Percentiles rank a stretch among this genome's conserved stretches.
These are phyloP conservation scores for Myopa tessellatipennis DNA, from an alignment of 2,888 invertebrate species.

Conservation along the genomic window DNA sequence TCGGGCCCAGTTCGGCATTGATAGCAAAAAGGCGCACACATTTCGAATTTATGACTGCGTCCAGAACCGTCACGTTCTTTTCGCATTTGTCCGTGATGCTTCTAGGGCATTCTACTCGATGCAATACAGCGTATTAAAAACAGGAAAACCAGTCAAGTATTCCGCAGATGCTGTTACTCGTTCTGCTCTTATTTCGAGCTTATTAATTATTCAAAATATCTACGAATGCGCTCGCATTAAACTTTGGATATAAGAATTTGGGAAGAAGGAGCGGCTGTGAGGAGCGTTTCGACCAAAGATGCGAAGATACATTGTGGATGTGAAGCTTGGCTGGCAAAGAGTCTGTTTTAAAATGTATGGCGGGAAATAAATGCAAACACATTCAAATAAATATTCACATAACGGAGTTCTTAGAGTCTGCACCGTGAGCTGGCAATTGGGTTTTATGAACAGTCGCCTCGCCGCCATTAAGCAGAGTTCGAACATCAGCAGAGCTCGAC, in stretches of 20 bases:
- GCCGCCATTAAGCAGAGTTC: too few relatives aligned
- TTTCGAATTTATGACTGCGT: conserved; percentile 45
- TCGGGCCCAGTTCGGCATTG: background rate
- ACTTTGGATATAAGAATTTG: background rate
- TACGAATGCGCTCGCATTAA: conserved; percentile 51
- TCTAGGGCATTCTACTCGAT: background rate
- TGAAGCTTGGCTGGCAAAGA: background rate
- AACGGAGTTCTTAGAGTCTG: background rate
- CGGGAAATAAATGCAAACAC: conserved; percentile 23
- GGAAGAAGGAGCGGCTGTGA: background rate
- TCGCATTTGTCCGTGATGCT: conserved; percentile 45
- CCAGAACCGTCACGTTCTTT: conserved; percentile 46
- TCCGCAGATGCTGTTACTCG: background rate
- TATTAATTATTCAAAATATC: conserved; percentile 62
- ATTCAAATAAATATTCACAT: conserved; percentile 9
- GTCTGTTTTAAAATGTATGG: conserved; percentile 4
- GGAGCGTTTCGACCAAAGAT: background rate
- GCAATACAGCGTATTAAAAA: conserved; percentile 9
- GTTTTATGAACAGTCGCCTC: background rate
- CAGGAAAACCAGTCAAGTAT: background rate
- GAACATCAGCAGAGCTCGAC: too few relatives aligned
- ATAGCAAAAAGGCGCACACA: background rate
- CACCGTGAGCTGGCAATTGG: background rate
- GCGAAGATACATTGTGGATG: background rate
- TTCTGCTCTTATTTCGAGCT: conserved; percentile 31